phyloP scores from a whole-genome alignment of 2,113 vertebrate genomes.

The Marcusenius ussheri region DNA sequence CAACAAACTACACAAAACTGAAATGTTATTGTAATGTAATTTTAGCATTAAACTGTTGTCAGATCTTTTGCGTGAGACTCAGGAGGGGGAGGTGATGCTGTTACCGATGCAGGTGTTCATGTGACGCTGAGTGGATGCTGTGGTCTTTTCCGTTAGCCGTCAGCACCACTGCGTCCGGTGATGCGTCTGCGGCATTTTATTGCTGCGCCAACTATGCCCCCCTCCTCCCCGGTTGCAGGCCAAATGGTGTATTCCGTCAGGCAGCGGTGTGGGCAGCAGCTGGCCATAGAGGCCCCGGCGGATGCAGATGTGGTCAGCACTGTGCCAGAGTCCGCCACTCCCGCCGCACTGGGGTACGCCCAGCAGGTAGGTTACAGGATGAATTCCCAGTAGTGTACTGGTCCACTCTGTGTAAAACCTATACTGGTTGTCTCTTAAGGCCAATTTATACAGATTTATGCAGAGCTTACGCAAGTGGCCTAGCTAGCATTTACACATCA shows the following conservation, averaged over 20 bases:
- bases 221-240: constrained; percentile 56
- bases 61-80: not conserved
- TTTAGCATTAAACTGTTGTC: not conserved
- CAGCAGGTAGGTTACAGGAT: constrained; percentile 62
- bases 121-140: not conserved
- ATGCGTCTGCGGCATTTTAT: not conserved
- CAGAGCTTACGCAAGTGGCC: not conserved
- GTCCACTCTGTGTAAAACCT: too few relatives aligned
- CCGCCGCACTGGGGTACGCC: constrained; percentile 91
- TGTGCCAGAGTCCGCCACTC: constrained; percentile 93
- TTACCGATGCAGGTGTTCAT: not conserved
- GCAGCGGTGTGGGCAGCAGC: constrained; percentile 83
- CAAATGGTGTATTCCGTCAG: constrained; percentile 98
- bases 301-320: constrained; percentile 94
- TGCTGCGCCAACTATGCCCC: not conserved
- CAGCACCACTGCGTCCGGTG: not conserved
- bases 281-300: constrained; percentile 87
- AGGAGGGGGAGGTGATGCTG: not conserved
- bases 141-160: not conserved
- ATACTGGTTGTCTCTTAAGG: not conserved
- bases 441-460: not conserved
- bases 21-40: not conserved
- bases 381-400: not conserved
- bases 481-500: not conserved
- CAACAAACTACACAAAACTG: not conserved